Evolutionary conservation across 2,797 vertebrate genomes (phyloP).

Genomic region (Paramormyrops hopkinsi): DNA sequence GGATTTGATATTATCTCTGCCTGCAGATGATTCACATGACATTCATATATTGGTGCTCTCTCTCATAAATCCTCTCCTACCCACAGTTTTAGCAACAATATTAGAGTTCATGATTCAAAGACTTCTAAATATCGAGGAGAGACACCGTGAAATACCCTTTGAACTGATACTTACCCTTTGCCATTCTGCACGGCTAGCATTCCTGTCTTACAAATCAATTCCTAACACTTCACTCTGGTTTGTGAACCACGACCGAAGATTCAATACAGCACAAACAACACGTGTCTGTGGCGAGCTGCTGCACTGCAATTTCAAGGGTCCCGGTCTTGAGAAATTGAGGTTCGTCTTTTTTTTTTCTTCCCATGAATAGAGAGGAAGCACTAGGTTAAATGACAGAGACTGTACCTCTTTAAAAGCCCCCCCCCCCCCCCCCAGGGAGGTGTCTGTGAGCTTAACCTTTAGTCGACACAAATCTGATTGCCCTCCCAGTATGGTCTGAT

Average conservation of each 20-base stretch:
- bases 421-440: background rate
- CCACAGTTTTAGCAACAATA: background rate
- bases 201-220: background rate
- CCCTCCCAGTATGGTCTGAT: background rate
- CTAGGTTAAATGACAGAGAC: background rate
- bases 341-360: background rate
- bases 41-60: constrained; percentile 1
- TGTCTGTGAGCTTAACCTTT: constrained; percentile 16
- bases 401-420: background rate
- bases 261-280: constrained; percentile 1
- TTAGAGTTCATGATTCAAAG: background rate
- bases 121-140: background rate
- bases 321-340: constrained; percentile 11
- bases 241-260: background rate
- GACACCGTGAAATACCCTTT: background rate
- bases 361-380: constrained; percentile 10
- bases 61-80: background rate
- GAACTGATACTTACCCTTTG: background rate
- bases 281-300: background rate
- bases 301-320: constrained; percentile 20
- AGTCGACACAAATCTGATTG: background rate
- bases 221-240: background rate
- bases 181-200: background rate
- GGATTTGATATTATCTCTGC: background rate
- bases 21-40: constrained; percentile 10